Conservation (phyloP, 2,113 vertebrate genomes). For the Castor canadensis region DNA sequence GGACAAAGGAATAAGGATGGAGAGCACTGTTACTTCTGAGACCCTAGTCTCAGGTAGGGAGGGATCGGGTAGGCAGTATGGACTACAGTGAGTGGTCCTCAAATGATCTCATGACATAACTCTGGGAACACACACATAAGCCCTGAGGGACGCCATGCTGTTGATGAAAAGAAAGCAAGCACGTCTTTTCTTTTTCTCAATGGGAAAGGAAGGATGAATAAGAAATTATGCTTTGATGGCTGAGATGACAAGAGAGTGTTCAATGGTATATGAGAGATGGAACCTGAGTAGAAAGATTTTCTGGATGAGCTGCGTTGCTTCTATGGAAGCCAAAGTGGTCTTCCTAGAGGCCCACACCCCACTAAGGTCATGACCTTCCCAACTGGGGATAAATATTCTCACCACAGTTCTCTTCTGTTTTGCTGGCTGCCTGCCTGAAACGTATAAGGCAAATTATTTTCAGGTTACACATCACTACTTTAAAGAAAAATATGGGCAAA, state of each 20-base stretch:
- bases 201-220: not conserved
- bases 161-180: not conserved
- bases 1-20: not conserved
- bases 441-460: not conserved
- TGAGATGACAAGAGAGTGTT: not conserved
- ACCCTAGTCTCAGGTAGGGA: no score
- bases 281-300: not conserved
- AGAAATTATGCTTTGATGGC: not conserved
- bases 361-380: not conserved
- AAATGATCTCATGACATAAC: not conserved
- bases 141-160: not conserved
- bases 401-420: not conserved
- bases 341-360: not conserved
- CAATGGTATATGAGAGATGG: not conserved
- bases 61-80: rapidly evolving
- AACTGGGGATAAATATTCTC: not conserved
- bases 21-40: not conserved
- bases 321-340: not conserved
- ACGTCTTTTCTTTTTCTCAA: not conserved
- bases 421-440: not conserved
- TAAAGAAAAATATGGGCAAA: slow-evolving; percentile 24
- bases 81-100: not conserved
- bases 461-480: not conserved
- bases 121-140: not conserved
- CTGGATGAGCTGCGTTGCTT: not conserved